phyloP scores from a whole-genome alignment of 2,113 vertebrate species.

The Cyprinus carpio region DNA sequence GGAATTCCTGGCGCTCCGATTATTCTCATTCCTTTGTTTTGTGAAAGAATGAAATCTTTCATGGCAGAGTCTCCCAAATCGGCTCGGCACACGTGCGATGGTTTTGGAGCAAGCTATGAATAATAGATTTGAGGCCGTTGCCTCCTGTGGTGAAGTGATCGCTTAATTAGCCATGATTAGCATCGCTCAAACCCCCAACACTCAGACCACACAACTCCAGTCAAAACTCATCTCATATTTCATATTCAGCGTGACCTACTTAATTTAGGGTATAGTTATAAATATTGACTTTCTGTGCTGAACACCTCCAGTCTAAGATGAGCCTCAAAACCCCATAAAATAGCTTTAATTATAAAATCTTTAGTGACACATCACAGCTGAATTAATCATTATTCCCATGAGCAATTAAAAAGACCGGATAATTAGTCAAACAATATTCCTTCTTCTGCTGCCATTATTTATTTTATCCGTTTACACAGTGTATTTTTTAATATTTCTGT shows the following conservation, averaged over 20 bases:
- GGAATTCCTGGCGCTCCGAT: background rate
- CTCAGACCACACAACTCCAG: constrained; percentile 17
- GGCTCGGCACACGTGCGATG: constrained; percentile 34
- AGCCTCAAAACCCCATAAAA: background rate
- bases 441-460: background rate
- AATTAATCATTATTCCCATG: background rate
- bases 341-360: background rate
- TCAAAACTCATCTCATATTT: background rate
- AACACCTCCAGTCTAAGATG: background rate
- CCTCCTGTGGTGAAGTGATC: constrained; percentile 61
- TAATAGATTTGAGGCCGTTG: constrained; percentile 67
- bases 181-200: constrained; percentile 10
- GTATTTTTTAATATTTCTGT: background rate
- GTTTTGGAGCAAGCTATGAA: constrained; percentile 56
- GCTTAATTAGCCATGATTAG: constrained; percentile 59
- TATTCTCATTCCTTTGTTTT: constrained; percentile 9
- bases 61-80: constrained; percentile 46
- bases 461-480: background rate
- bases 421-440: background rate
- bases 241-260: background rate
- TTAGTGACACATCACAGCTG: background rate
- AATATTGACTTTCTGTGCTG: constrained; percentile 7
- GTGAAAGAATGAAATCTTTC: constrained; percentile 3
- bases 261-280: background rate
- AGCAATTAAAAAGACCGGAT: background rate